Evolutionary conservation across 35 echinoderm and acorn worm genomes (phyloP), one percentile per base, ranked within the genome.

Genomic region (Acanthaster planci): DNA sequence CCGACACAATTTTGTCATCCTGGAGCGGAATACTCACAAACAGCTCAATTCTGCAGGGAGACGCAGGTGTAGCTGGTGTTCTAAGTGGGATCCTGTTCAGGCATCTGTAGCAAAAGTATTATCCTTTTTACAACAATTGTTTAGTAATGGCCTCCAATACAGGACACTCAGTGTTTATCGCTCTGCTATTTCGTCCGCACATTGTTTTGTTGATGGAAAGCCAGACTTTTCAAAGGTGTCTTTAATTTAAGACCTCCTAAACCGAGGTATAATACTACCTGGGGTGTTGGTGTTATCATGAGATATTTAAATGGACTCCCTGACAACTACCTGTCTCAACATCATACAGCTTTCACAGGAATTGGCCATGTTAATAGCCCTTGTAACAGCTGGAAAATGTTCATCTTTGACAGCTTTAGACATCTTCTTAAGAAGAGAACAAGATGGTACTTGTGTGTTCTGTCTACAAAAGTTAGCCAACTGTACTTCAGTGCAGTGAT

Each of bases 81-180:
- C 18, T 18, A 7, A 39, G 15, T 22, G 67, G 17, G 42, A 90
- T 77, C 79, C 79, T 35, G 26, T 90, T 16, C 80, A 83, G 32
- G 59, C 77, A 51, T 56, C 77, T n/a, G 72, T 77, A 44, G 60
- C 40, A 80, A 0, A 40, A 5, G 38, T 84, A 21, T 76, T 90
- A 30, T 38, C 72, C 38, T 90, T 90, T 51, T 84, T 89, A 35
- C 81, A 79, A 59, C 39, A 47, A 58, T 55, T 89, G 2, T 76
- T 56, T 15, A n/a, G 22, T n/a, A 56, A 56, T 18, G 15, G 54
- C 54, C 22, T 56, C 16, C 54, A 18, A 18, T 56, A 56, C 54
- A 56, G 54, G 54, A 56, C 54, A 59, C 10, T 89, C 8, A 37
- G 18, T 21, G 51, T 89, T 67, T 42, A 89, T 56, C 54, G 54